A percentile compares a stretch with the other conserved stretches of the same genome.
These are phyloP conservation scores for Drosophila pruinosa DNA, from an alignment of 1,140 invertebrate species.

Conservation along the genomic window DNA sequence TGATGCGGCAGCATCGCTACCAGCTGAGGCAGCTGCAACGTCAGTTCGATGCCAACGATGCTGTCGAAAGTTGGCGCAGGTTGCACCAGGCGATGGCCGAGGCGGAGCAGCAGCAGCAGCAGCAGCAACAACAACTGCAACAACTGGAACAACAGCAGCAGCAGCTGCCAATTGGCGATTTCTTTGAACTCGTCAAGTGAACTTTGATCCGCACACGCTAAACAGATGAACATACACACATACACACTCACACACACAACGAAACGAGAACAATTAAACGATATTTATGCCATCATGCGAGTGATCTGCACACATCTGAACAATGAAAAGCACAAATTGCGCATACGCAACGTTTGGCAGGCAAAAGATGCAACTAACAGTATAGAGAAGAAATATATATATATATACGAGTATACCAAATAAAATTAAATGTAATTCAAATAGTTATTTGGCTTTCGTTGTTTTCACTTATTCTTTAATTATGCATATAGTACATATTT, in stretches of 20 bases:
- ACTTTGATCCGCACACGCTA: conserved; percentile 23
- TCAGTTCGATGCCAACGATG: conserved; percentile 41
- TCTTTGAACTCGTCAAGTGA: conserved; percentile 65
- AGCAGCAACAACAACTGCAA: conserved; percentile 15
- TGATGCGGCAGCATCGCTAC: conserved; percentile 59
- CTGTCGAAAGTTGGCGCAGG: conserved; percentile 67
- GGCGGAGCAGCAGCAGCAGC: conserved; percentile 40
- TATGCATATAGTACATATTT: not conserved
- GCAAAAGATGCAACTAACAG: not conserved
- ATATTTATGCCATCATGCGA: conserved; percentile 61
- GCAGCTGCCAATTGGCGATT: conserved; percentile 32
- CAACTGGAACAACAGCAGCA: conserved; percentile 29
- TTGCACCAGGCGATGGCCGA: conserved; percentile 57
- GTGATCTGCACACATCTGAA: conserved; percentile 29
- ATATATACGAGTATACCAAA: conserved; percentile 12
- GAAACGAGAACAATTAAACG: conserved; percentile 50
- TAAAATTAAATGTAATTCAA: conserved; percentile 22
- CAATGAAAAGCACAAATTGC: conserved; percentile 48
- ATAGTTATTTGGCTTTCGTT: conserved; percentile 18
- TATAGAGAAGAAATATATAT: not conserved
- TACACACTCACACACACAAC: conserved; percentile 2
- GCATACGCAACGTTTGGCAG: conserved; percentile 31
- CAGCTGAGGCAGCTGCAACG: conserved; percentile 44
- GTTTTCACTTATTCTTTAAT: conserved; percentile 23
- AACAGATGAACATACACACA: conserved; percentile 1